A percentile compares a stretch with the other conserved stretches of the same genome.
Conservation (phyloP, 1,140 invertebrate species). For the Penaeus vannamei region DNA sequence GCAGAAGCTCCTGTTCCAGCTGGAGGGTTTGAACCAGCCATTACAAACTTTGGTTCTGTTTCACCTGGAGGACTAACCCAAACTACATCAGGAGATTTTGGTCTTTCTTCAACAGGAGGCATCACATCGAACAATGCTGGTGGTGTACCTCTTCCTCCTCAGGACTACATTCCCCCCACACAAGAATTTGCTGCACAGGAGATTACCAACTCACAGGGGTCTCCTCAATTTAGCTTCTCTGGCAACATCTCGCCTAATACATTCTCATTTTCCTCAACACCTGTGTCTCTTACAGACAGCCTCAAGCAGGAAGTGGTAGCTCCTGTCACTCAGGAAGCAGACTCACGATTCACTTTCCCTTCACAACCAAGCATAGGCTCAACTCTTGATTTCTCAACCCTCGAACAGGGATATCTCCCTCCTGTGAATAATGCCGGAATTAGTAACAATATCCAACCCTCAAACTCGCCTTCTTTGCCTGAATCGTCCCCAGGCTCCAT, state of each 20-base stretch:
- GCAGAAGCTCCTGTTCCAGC: not conserved
- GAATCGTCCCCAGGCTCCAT: not conserved
- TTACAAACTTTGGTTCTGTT: not conserved
- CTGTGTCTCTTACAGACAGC: constrained; percentile 6
- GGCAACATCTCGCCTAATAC: not conserved
- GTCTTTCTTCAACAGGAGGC: not conserved
- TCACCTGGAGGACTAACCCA: not conserved
- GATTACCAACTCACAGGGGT: not conserved
- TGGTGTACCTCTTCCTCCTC: not conserved
- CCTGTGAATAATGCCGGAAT: not conserved
- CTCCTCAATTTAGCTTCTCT: not conserved
- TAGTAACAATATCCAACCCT: not conserved
- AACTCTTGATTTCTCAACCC: not conserved
- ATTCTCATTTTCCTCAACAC: not conserved
- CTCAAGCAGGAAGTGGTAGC: constrained; percentile 42
- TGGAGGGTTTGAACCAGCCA: not conserved
- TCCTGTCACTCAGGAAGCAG: constrained; percentile 14
- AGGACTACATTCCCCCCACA: constrained; percentile 13
- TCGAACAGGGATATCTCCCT: constrained; percentile 41
- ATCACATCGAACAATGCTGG: not conserved
- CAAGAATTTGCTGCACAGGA: constrained; percentile 19
- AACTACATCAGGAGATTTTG: not conserved
- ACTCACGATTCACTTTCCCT: not conserved
- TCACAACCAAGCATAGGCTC: not conserved
- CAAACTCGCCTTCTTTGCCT: not conserved